Conservation (phyloP, 2,113 vertebrate species). For the Desmodus rotundus region DNA sequence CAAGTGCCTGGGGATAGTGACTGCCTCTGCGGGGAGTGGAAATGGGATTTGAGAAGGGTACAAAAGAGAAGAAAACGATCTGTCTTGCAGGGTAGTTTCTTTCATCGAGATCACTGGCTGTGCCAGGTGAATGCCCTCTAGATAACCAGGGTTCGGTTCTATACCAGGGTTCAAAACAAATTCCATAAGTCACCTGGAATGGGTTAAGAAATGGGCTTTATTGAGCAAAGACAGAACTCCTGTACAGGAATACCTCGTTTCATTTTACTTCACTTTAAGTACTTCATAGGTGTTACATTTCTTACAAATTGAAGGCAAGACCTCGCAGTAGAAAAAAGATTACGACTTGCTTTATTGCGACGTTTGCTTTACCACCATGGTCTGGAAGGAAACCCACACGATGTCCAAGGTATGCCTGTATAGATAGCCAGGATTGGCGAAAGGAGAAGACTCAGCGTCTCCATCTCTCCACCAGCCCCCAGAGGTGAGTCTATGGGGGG, state of each 20-base stretch:
- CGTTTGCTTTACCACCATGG: background rate
- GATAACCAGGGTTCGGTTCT: background rate
- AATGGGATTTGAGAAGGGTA: background rate
- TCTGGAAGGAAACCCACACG: background rate
- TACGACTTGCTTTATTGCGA: background rate
- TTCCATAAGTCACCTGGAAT: background rate
- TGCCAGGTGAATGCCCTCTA: background rate
- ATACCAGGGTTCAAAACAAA: background rate
- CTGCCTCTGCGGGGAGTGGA: background rate
- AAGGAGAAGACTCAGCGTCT: fast-evolving
- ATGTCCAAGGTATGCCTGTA: background rate
- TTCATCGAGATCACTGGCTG: background rate
- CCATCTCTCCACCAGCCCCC: background rate
- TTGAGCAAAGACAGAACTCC: background rate
- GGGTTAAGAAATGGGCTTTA: background rate
- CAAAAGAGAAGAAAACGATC: background rate
- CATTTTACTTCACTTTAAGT: background rate
- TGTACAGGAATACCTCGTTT: background rate
- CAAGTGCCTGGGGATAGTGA: background rate
- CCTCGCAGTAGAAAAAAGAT: background rate
- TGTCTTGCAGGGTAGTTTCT: background rate
- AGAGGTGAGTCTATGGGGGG: background rate
- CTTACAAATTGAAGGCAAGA: background rate
- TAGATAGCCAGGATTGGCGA: background rate
- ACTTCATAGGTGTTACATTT: background rate